A percentile compares a stretch with the other conserved stretches of the same genome.
Evolutionary conservation across 2,888 invertebrate genomes (phyloP).

Genomic region (Sussaba pulchella): DNA sequence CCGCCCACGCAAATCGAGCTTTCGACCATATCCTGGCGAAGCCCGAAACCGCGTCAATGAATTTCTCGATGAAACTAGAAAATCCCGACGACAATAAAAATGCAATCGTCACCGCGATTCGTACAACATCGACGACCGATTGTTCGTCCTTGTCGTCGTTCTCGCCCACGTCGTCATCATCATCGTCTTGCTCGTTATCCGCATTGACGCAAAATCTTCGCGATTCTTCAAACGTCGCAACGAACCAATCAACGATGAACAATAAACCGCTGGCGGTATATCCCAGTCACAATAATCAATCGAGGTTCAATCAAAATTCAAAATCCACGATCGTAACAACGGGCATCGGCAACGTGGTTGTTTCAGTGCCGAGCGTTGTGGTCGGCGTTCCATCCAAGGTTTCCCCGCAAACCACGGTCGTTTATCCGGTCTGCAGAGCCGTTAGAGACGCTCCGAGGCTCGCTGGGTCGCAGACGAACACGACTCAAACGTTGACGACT

Average conservation of each 20-base stretch:
- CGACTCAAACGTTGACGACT: constrained; percentile 74
- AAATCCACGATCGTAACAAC: constrained; percentile 12
- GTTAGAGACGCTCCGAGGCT: constrained; percentile 71
- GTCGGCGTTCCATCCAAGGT: constrained; percentile 26
- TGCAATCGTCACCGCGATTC: constrained; percentile 5
- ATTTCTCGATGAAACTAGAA: constrained; percentile 59
- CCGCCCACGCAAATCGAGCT: constrained; percentile 15
- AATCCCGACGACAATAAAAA: constrained; percentile 58
- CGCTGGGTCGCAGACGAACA: constrained; percentile 68
- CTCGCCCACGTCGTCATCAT: constrained; percentile 36
- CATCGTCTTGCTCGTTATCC: constrained; percentile 48
- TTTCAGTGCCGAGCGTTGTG: constrained; percentile 11
- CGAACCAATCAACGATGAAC: background rate
- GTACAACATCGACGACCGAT: constrained; percentile 46
- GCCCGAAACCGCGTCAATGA: constrained; percentile 59
- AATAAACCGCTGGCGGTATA: constrained; percentile 32
- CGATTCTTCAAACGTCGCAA: background rate
- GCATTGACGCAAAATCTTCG: constrained; percentile 30
- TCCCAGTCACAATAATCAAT: constrained; percentile 43
- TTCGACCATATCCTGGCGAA: constrained; percentile 59
- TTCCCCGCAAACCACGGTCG: constrained; percentile 64
- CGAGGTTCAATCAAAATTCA: constrained; percentile 21
- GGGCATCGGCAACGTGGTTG: constrained; percentile 53
- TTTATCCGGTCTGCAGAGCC: constrained; percentile 73
- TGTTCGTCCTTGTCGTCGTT: constrained; percentile 44